phyloP scores from a whole-genome alignment of 2,797 vertebrate genomes.

The Nasua narica region DNA sequence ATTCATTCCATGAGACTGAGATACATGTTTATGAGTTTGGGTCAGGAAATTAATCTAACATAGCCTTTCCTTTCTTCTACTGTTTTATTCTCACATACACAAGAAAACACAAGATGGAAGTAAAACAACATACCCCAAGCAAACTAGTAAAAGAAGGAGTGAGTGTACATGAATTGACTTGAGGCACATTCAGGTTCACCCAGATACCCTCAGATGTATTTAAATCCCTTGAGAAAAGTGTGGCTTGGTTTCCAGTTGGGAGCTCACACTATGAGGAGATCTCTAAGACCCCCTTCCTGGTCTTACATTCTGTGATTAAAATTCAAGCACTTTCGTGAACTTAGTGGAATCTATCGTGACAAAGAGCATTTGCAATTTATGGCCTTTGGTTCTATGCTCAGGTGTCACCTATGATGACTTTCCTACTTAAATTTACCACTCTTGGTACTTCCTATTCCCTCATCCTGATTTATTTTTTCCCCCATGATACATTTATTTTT shows the following conservation, averaged over 20 bases:
- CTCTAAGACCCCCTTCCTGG: neutral
- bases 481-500: neutral
- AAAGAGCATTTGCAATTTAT: neutral
- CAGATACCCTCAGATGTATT: neutral
- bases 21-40: neutral
- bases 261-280: neutral
- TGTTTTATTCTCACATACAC: neutral
- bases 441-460: neutral
- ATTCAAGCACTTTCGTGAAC: neutral
- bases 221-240: neutral
- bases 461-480: neutral
- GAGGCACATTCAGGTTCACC: neutral
- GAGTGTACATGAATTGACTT: neutral
- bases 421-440: neutral
- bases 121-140: neutral
- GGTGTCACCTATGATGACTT: neutral
- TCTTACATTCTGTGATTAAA: neutral
- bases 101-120: neutral
- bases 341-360: neutral
- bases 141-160: neutral
- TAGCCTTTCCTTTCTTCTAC: neutral
- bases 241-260: neutral
- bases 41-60: neutral
- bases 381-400: neutral
- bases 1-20: neutral